Conservation (phyloP, 1,140 invertebrate genomes). For the Drosophila arizonae region DNA sequence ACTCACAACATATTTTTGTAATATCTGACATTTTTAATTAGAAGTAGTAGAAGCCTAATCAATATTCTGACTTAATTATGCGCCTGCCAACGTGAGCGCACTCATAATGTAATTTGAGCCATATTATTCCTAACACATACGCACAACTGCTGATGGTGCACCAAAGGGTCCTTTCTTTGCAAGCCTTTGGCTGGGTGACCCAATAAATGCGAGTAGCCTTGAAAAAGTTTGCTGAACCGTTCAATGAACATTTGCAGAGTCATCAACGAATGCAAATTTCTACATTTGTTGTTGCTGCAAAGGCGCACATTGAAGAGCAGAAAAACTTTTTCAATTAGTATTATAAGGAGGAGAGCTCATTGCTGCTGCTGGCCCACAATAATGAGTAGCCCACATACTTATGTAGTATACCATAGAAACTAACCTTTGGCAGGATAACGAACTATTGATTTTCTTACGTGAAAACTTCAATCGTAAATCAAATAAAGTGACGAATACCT, state of each 20-base stretch:
- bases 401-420: constrained; percentile 16
- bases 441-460: constrained; percentile 68
- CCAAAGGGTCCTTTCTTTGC: background rate
- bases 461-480: constrained; percentile 18
- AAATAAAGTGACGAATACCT: background rate
- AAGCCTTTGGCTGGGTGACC: constrained; percentile 44
- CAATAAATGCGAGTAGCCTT: constrained; percentile 56
- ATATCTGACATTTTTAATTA: too few species aligned
- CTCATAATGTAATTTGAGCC: background rate
- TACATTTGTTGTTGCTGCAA: background rate
- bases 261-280: constrained; percentile 42
- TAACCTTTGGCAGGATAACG: constrained; percentile 14
- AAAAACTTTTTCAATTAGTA: constrained; percentile 64
- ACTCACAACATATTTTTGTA: too few species aligned
- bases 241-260: constrained; percentile 35
- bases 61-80: background rate
- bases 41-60: too few species aligned
- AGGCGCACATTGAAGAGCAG: background rate
- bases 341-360: constrained; percentile 9
- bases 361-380: constrained; percentile 5
- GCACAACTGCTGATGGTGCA: background rate
- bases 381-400: constrained; percentile 4
- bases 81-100: background rate
- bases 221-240: constrained; percentile 66
- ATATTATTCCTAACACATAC: background rate